Percentiles rank a stretch among this genome's conserved stretches.
Conservation (phyloP, 1,140 invertebrate genomes). For the Drosophila ogumai region DNA sequence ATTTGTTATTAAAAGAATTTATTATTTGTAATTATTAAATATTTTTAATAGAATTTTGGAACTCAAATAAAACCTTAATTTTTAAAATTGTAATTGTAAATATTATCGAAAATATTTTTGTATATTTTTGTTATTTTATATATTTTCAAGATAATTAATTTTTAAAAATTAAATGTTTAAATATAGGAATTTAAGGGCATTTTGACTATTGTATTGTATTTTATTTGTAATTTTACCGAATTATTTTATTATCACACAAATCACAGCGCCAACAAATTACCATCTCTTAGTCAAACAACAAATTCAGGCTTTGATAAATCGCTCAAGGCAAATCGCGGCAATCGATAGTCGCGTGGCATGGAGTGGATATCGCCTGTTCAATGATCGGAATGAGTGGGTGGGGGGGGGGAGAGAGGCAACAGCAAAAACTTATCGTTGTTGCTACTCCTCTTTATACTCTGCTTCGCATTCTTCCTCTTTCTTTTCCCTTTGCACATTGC, state of each 20-base stretch:
- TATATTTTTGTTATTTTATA: too few relatives aligned
- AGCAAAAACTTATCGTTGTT: background rate
- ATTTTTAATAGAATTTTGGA: too few relatives aligned
- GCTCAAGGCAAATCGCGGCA: background rate
- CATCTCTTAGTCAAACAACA: slow-evolving; percentile 25
- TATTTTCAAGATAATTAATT: too few relatives aligned
- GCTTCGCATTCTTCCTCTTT: slow-evolving; percentile 1
- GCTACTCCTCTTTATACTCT: background rate
- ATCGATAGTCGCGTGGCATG: slow-evolving; percentile 7
- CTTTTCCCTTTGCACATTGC: slow-evolving; percentile 32
- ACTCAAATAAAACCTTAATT: too few relatives aligned
- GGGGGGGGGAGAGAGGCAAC: background rate
- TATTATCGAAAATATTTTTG: too few relatives aligned
- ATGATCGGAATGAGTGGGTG: slow-evolving; percentile 6
- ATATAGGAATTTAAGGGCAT: too few relatives aligned
- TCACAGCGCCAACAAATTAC: background rate
- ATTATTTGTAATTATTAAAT: too few relatives aligned
- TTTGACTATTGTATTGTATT: too few relatives aligned
- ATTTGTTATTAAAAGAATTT: too few relatives aligned
- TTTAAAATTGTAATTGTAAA: too few relatives aligned
- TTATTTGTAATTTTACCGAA: too few relatives aligned
- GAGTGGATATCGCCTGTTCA: background rate
- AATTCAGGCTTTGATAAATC: slow-evolving; percentile 22
- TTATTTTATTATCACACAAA: background rate
- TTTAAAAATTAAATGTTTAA: too few relatives aligned